Evolutionary conservation across 2,113 vertebrate genomes (phyloP).

Genomic region (Phylloscopus trochilus): DNA sequence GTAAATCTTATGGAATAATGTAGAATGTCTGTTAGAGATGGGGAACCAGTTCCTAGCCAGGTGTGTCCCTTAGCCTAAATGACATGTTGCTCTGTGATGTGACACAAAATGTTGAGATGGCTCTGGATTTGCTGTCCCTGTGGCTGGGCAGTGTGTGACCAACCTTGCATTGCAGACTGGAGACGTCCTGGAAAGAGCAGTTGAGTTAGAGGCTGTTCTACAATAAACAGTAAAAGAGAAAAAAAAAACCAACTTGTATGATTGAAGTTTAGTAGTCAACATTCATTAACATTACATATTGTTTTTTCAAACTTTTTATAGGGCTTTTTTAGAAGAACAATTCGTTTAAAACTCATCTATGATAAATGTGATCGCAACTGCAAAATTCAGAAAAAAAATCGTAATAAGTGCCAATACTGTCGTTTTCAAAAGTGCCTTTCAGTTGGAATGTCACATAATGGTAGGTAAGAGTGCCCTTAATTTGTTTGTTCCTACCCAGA

Average conservation of each 20-base stretch:
- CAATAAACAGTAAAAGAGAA: not conserved
- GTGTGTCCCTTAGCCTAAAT: not conserved
- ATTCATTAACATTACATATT: not conserved
- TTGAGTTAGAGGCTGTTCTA: not conserved
- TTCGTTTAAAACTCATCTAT: slow-evolving; percentile 91
- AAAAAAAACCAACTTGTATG: not conserved
- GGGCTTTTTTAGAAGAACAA: slow-evolving; percentile 94
- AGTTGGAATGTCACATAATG: slow-evolving; percentile 98
- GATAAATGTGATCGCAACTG: slow-evolving; percentile 91
- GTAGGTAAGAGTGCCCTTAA: slow-evolving; percentile 76
- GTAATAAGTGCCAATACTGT: slow-evolving; percentile 99
- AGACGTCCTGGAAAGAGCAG: not conserved
- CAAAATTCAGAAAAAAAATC: slow-evolving; percentile 98
- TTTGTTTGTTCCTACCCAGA: not conserved
- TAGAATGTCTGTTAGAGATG: not conserved
- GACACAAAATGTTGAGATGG: not conserved
- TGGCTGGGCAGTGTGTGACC: not conserved
- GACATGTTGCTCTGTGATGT: not conserved
- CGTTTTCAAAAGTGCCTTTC: slow-evolving; percentile 99
- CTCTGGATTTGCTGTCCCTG: not conserved
- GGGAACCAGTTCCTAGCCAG: not conserved
- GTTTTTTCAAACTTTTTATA: slow-evolving; percentile 37
- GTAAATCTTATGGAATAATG: not conserved
- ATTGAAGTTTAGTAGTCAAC: not conserved
- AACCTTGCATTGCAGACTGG: not conserved